Percentiles rank a stretch among this genome's conserved stretches.
Conservation (phyloP, 1,140 invertebrate genomes). For the Lerema accius region DNA sequence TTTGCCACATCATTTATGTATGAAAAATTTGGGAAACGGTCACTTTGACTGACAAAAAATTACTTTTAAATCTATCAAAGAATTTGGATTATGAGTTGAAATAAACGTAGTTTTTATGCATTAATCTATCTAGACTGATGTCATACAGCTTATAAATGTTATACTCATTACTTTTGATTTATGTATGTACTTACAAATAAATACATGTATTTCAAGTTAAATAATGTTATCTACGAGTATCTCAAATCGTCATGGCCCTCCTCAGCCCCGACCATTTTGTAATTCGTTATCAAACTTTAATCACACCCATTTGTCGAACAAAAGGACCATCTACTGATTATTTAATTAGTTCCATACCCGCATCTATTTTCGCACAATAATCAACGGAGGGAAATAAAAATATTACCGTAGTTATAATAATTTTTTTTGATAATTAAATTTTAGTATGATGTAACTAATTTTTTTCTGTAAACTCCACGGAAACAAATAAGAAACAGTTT, state of each 20-base stretch:
- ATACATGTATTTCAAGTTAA: constrained; percentile 5
- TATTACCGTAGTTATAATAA: too few relatives aligned
- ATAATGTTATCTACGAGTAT: constrained; percentile 38
- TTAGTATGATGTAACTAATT: constrained; percentile 13
- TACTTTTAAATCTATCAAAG: too few relatives aligned
- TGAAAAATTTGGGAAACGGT: too few relatives aligned
- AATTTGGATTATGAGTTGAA: too few relatives aligned
- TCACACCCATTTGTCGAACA: constrained; percentile 42
- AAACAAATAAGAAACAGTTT: too few relatives aligned
- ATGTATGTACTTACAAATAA: neutral
- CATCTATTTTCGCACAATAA: constrained; percentile 36
- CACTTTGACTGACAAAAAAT: too few relatives aligned
- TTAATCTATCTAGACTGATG: too few relatives aligned
- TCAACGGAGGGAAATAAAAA: neutral
- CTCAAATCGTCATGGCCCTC: constrained; percentile 36
- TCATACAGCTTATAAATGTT: too few relatives aligned
- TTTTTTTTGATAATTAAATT: constrained; percentile 21
- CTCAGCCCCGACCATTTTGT: constrained; percentile 26
- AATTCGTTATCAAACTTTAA: constrained; percentile 60
- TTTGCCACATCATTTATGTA: too few relatives aligned
- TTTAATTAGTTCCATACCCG: constrained; percentile 48
- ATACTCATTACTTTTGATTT: too few relatives aligned
- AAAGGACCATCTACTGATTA: constrained; percentile 32
- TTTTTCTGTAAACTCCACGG: too few relatives aligned
- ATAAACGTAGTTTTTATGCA: too few relatives aligned